These are phyloP conservation scores for Pangasianodon hypophthalmus DNA, from an alignment of 2,113 vertebrate genomes.

Conservation along the genomic window DNA sequence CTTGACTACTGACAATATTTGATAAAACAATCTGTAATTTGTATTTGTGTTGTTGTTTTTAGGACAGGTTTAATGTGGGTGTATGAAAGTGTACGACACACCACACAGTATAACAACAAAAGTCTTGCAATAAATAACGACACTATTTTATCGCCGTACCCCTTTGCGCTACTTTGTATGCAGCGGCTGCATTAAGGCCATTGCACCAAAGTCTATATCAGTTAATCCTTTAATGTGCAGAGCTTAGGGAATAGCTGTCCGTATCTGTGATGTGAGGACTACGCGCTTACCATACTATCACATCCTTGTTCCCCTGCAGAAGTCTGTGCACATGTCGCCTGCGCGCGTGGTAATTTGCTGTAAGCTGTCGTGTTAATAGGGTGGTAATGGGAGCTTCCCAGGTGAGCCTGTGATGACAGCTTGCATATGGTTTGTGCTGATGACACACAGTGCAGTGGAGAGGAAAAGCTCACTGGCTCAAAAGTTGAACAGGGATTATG, in stretches of 20 bases:
- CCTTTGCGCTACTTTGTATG: not conserved
- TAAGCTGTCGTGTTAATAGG: conserved; percentile 55
- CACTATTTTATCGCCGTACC: not conserved
- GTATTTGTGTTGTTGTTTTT: not conserved
- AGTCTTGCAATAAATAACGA: not conserved
- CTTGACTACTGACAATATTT: not conserved
- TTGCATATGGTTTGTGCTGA: conserved; percentile 30
- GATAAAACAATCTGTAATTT: not conserved
- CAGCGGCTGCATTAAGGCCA: conserved; percentile 52
- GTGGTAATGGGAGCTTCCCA: conserved; percentile 34
- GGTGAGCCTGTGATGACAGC: conserved; percentile 46
- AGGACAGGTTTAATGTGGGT: conserved; percentile 12
- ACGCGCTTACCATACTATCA: conserved; percentile 31
- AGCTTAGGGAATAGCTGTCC: conserved; percentile 47
- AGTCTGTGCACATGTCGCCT: conserved; percentile 36
- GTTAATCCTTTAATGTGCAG: conserved; percentile 63
- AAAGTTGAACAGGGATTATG: not conserved
- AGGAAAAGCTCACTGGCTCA: not conserved
- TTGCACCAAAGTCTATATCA: conserved; percentile 53
- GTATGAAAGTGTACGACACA: not conserved
- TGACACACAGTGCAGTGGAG: conserved; percentile 10
- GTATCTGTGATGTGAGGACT: conserved; percentile 44
- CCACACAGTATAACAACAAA: not conserved
- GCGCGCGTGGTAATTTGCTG: conserved; percentile 52
- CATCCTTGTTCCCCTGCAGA: conserved; percentile 31